Percentiles rank a stretch among this genome's conserved stretches.
These are phyloP conservation scores for Keiferia lycopersicella DNA, from an alignment of 2,888 invertebrate genomes.

Conservation along the genomic window DNA sequence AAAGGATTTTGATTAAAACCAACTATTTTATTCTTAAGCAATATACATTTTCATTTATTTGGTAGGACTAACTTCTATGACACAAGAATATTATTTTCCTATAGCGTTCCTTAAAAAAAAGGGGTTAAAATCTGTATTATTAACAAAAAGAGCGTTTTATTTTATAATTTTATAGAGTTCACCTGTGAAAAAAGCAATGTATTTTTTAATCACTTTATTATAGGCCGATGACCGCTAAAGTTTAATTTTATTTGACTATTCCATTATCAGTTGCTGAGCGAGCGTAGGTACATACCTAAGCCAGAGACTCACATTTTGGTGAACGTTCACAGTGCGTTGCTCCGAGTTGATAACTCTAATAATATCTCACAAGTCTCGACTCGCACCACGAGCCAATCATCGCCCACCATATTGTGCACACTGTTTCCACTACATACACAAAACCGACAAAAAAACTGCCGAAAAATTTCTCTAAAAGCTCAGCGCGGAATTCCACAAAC, in stretches of 20 bases:
- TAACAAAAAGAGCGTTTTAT: too few relatives aligned
- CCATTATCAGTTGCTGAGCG: conserved; percentile 31
- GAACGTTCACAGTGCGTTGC: conserved; percentile 58
- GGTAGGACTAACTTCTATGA: too few relatives aligned
- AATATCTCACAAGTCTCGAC: conserved; percentile 64
- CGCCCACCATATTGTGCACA: conserved; percentile 39
- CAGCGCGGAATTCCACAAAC: background rate
- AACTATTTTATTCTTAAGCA: too few relatives aligned
- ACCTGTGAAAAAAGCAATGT: too few relatives aligned
- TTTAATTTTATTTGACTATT: conserved; percentile 27
- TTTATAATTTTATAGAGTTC: too few relatives aligned
- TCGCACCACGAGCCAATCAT: conserved; percentile 58
- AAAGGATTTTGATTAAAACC: too few relatives aligned
- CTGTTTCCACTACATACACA: conserved; percentile 33
- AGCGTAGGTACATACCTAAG: conserved; percentile 27
- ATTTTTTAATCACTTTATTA: background rate
- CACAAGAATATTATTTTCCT: too few relatives aligned
- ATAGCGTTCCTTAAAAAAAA: too few relatives aligned
- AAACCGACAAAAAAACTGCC: conserved; percentile 1
- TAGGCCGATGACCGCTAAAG: conserved; percentile 22
- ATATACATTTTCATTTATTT: too few relatives aligned
- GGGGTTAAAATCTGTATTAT: too few relatives aligned
- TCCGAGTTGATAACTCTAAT: conserved; percentile 72
- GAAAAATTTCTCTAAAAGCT: background rate
- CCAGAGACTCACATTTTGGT: conserved; percentile 39